phyloP scores from a whole-genome alignment of 2,113 vertebrate species.

The Edolisoma coerulescens region DNA sequence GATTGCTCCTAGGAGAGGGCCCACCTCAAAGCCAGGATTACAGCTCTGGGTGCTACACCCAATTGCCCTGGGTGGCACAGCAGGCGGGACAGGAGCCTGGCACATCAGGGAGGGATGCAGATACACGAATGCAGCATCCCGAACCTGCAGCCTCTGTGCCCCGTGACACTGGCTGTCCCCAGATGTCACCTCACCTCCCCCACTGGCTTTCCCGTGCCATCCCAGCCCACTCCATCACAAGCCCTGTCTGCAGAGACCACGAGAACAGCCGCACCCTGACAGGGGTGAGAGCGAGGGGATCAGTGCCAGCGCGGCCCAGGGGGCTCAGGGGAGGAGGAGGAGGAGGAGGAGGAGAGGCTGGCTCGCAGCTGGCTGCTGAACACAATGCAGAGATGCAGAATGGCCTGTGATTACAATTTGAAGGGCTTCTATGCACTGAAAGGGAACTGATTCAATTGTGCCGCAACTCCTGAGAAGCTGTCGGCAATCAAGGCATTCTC shows the following conservation, averaged over 20 bases:
- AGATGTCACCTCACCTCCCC: not conserved
- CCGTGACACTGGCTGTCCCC: not conserved
- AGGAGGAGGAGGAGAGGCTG: not conserved
- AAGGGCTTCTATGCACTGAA: conserved; percentile 68
- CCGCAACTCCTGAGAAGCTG: conserved; percentile 55
- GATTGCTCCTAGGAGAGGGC: not conserved
- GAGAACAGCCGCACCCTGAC: not conserved
- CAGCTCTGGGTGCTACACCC: rapidly evolving
- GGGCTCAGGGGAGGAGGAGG: not conserved
- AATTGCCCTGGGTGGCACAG: not conserved
- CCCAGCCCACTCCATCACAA: not conserved
- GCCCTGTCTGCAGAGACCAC: rapidly evolving
- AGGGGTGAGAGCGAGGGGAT: not conserved
- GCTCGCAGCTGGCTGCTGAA: conserved; percentile 27
- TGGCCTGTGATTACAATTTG: conserved; percentile 65
- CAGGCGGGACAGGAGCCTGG: not conserved
- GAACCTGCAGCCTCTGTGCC: rapidly evolving
- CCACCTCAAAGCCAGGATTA: not conserved
- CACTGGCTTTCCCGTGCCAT: not conserved
- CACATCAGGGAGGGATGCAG: not conserved
- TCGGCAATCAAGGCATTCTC: conserved; percentile 68
- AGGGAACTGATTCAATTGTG: conserved; percentile 71
- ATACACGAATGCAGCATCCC: not conserved
- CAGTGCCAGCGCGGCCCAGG: not conserved
- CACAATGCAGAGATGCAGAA: conserved; percentile 52